Conservation (phyloP, 1,140 invertebrate species). For the Drosophila littoralis region DNA sequence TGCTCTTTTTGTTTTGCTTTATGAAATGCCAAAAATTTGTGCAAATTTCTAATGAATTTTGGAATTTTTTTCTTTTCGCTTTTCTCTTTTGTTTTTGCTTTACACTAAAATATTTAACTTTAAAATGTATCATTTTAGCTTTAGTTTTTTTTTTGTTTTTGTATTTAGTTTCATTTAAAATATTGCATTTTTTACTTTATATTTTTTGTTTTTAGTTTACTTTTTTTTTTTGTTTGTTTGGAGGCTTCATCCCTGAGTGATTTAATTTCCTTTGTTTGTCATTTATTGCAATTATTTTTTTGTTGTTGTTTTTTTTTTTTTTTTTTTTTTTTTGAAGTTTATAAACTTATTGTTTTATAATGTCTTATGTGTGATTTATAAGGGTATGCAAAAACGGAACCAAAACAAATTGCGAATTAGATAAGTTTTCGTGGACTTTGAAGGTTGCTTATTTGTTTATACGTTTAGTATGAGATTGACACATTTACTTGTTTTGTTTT, state of each 20-base stretch:
- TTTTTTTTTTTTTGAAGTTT: conserved; percentile 46
- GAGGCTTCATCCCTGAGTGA: conserved; percentile 82
- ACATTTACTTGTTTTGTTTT: conserved; percentile 18
- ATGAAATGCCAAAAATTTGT: conserved; percentile 83
- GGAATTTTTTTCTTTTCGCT: conserved; percentile 23
- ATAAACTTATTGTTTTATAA: conserved; percentile 81
- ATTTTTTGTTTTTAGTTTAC: conserved; percentile 33
- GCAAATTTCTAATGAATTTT: conserved; percentile 76
- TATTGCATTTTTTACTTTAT: conserved; percentile 79
- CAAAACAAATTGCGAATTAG: conserved; percentile 54
- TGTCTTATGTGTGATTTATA: conserved; percentile 68
- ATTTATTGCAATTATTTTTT: conserved; percentile 76
- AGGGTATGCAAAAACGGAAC: conserved; percentile 50
- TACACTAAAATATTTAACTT: conserved; percentile 80
- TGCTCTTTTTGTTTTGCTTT: conserved; percentile 54
- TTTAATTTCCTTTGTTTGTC: conserved; percentile 83
- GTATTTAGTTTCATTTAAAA: conserved; percentile 69
- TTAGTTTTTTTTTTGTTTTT: conserved; percentile 44
- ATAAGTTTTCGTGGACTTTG: conserved; percentile 56
- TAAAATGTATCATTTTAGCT: conserved; percentile 68
- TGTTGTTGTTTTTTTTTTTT: conserved; percentile 39
- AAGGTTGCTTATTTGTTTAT: conserved; percentile 74
- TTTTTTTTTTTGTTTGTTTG: conserved; percentile 74
- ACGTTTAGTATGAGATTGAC: not conserved
- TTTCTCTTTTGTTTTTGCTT: conserved; percentile 39